A percentile compares a stretch with the other conserved stretches of the same genome.
Conservation (phyloP, 2,113 vertebrate genomes). For the Dasyornis broadbenti region DNA sequence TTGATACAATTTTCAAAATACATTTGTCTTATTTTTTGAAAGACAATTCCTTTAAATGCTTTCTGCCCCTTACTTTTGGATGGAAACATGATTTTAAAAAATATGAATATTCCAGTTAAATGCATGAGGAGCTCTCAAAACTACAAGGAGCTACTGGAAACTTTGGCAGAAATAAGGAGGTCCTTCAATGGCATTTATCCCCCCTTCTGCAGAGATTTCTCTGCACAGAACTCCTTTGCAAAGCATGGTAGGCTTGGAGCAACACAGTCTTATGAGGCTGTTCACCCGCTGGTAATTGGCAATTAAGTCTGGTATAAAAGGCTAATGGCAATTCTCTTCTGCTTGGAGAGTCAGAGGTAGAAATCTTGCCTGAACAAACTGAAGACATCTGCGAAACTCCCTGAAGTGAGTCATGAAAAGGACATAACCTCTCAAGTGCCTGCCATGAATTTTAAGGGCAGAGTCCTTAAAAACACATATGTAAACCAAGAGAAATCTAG, state of each 20-base stretch:
- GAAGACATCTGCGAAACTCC: conserved; percentile 19
- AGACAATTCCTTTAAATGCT: background rate
- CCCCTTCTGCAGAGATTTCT: conserved; percentile 55
- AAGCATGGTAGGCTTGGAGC: conserved; percentile 14
- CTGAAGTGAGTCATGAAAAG: conserved; percentile 34
- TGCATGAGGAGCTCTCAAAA: conserved; percentile 24
- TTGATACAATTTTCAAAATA: background rate
- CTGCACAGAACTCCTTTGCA: conserved; percentile 35
- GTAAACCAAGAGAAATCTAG: background rate
- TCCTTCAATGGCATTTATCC: conserved; percentile 11
- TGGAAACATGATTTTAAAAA: background rate
- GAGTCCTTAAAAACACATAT: background rate
- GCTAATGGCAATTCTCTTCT: conserved; percentile 47
- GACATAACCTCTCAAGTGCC: background rate
- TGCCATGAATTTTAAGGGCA: conserved; percentile 23
- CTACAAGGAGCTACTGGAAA: background rate
- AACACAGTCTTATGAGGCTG: conserved; percentile 1
- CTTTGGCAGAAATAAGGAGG: background rate
- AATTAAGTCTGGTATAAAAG: conserved; percentile 42
- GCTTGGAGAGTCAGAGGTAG: conserved; percentile 41
- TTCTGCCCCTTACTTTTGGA: background rate
- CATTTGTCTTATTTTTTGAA: background rate
- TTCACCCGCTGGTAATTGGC: conserved; percentile 65
- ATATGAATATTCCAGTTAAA: conserved; percentile 41
- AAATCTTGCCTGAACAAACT: conserved; percentile 42